Conservation (phyloP, 2,113 vertebrate genomes). For the Cyanistes caeruleus region DNA sequence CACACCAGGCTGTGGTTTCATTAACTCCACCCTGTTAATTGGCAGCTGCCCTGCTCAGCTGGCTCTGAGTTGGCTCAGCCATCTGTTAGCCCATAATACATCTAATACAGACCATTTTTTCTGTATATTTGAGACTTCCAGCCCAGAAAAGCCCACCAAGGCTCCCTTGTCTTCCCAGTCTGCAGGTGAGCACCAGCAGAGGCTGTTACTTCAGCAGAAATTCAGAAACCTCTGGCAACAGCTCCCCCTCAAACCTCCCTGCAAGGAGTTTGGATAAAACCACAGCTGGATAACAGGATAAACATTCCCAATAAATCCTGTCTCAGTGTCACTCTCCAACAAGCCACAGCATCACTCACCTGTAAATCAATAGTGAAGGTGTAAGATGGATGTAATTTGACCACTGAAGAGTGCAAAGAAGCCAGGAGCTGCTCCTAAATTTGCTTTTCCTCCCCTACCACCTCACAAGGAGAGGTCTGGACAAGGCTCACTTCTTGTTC, state of each 20-base stretch:
- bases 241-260: neutral
- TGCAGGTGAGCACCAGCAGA: neutral
- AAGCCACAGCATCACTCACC: neutral
- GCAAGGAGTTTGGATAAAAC: neutral
- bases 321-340: neutral
- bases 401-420: neutral
- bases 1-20: neutral
- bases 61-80: neutral
- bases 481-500: neutral
- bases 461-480: neutral
- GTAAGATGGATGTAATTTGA: neutral
- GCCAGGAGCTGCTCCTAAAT: neutral
- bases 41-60: no score
- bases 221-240: neutral
- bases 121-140: neutral
- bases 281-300: neutral
- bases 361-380: neutral
- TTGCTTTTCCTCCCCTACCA: neutral
- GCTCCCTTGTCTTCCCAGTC: neutral
- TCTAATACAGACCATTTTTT: no score
- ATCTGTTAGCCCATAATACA: neutral
- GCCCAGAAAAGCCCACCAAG: neutral
- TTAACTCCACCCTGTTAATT: neutral
- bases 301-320: conserved; percentile 11
- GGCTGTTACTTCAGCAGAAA: neutral